These are phyloP conservation scores for Ctenochaetus hawaiiensis DNA, from an alignment of 2,797 vertebrate species.

Conservation along the genomic window DNA sequence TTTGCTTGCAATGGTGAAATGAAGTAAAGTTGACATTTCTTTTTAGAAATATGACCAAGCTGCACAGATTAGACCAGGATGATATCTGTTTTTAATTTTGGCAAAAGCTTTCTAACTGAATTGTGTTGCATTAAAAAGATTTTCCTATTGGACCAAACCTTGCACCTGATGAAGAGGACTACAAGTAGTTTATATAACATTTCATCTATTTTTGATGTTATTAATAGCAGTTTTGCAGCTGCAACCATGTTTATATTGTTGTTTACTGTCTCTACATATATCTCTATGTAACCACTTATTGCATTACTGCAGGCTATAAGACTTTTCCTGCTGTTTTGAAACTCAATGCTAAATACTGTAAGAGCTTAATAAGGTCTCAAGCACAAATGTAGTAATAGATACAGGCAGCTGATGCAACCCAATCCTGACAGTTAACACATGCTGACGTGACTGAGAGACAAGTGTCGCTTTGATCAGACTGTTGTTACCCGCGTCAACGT, in stretches of 20 bases:
- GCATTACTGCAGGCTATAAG: not conserved
- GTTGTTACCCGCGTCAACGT: not conserved
- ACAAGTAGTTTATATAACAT: not conserved
- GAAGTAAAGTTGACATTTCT: not conserved
- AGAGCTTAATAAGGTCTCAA: constrained; percentile 8
- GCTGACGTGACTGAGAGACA: constrained; percentile 20
- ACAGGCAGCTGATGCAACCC: constrained; percentile 58
- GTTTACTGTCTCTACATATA: constrained; percentile 3
- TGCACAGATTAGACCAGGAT: no score
- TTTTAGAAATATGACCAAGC: not conserved
- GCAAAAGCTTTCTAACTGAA: not conserved
- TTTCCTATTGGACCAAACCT: not conserved
- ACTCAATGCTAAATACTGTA: not conserved
- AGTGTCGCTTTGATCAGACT: constrained; percentile 24
- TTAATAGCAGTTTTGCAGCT: not conserved
- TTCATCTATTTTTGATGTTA: not conserved
- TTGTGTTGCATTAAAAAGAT: not conserved
- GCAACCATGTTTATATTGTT: not conserved
- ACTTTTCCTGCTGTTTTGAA: constrained; percentile 3
- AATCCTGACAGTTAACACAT: constrained; percentile 32
- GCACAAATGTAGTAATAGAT: constrained; percentile 39
- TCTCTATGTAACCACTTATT: not conserved
- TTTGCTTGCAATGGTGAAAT: not conserved
- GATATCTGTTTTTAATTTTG: not conserved
- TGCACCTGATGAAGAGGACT: no score